phyloP scores from a whole-genome alignment of 2,888 invertebrate species.

The Emmelina monodactyla region DNA sequence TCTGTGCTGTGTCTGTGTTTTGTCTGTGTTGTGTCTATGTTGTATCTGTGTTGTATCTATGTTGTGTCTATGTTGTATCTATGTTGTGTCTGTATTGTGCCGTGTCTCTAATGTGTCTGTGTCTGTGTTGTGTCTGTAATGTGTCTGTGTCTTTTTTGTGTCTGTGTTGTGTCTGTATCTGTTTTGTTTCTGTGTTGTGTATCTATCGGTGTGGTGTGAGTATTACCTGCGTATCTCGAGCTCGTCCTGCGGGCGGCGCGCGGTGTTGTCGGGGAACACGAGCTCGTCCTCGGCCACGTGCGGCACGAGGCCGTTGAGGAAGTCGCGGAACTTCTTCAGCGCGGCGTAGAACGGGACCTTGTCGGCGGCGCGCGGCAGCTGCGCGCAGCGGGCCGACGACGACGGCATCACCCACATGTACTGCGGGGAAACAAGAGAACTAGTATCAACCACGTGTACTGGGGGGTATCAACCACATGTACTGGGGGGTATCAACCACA shows the following conservation, averaged over 20 bases:
- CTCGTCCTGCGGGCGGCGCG: constrained; percentile 59
- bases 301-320: constrained; percentile 84
- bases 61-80: too few species aligned
- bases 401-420: constrained; percentile 99
- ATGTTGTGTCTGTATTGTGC: too few species aligned
- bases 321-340: constrained; percentile 94
- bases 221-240: constrained; percentile 63
- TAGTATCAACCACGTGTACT: constrained; percentile 5
- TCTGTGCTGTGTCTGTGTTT: too few species aligned
- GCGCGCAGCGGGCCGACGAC: constrained; percentile 95
- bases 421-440: constrained; percentile 58
- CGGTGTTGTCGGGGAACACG: constrained; percentile 73
- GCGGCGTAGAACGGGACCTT: constrained; percentile 98
- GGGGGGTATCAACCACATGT: background rate
- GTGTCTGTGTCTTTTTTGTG: too few species aligned
- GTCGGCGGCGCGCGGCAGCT: constrained; percentile 95
- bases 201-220: too few species aligned
- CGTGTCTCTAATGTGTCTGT: too few species aligned
- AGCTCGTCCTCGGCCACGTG: constrained; percentile 89
- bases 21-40: too few species aligned
- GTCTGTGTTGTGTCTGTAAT: too few species aligned
- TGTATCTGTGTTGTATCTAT: too few species aligned
- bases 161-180: too few species aligned
- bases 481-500: too few species aligned
- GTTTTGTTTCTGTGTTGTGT: too few species aligned